These are phyloP conservation scores for Leuciscus waleckii DNA, from an alignment of 2,797 vertebrate genomes.

Conservation along the genomic window DNA sequence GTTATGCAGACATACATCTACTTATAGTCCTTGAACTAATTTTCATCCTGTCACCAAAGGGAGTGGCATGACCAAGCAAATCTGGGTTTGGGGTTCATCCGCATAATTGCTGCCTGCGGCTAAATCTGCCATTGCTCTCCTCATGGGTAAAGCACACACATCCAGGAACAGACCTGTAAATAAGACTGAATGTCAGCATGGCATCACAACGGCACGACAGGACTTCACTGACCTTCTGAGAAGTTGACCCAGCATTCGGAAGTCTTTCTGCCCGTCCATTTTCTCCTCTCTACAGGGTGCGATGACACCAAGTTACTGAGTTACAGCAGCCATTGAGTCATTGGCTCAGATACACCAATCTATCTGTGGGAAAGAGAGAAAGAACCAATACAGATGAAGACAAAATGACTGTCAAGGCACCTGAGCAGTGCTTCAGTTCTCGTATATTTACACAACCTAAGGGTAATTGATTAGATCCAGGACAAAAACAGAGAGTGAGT, in stretches of 20 bases:
- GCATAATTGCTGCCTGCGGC: conserved; percentile 14
- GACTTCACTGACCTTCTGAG: conserved; percentile 35
- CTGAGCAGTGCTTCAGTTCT: conserved; percentile 29
- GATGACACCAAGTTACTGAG: conserved; percentile 42
- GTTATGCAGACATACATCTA: neutral
- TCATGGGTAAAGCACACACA: neutral
- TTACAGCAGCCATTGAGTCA: conserved; percentile 49
- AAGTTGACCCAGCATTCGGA: neutral
- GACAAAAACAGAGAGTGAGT: conserved; percentile 53
- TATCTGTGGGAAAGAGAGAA: conserved; percentile 41
- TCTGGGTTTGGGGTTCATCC: neutral
- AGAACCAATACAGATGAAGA: conserved; percentile 53
- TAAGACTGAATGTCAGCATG: neutral
- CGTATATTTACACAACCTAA: conserved; percentile 48
- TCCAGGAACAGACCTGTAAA: neutral
- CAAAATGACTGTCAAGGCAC: conserved; percentile 51
- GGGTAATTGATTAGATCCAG: conserved; percentile 57
- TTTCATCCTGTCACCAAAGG: neutral
- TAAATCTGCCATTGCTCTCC: neutral
- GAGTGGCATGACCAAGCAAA: neutral
- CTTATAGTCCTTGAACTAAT: neutral
- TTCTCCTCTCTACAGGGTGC: conserved; percentile 33
- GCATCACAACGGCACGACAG: neutral
- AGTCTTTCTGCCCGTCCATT: conserved; percentile 4
- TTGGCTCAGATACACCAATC: conserved; percentile 43